These are phyloP conservation scores for Cynopterus brachyotis DNA, from an alignment of 2,113 vertebrate species.

Conservation along the genomic window DNA sequence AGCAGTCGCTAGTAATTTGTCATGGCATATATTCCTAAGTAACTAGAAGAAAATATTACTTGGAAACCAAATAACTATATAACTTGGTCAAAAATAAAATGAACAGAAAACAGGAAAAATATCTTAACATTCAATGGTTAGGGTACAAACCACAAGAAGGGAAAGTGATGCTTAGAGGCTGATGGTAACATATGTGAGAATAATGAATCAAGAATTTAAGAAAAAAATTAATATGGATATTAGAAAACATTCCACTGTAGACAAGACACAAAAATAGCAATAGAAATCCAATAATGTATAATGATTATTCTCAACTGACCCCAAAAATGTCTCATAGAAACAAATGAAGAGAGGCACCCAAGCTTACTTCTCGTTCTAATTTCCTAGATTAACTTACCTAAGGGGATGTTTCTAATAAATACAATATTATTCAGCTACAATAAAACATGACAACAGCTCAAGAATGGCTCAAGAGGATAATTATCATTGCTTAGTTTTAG, in stretches of 20 bases:
- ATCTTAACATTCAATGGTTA: background rate
- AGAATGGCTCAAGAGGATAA: background rate
- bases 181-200: background rate
- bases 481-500: background rate
- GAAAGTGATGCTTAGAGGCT: background rate
- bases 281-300: background rate
- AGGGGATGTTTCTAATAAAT: background rate
- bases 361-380: background rate
- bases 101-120: slow-evolving; percentile 20
- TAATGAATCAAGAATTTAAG: slow-evolving; percentile 55
- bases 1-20: background rate
- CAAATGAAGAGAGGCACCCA: background rate
- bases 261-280: slow-evolving; percentile 30
- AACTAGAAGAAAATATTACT: background rate
- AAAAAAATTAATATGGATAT: slow-evolving; percentile 48
- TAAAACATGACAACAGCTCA: background rate
- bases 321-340: background rate
- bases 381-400: background rate
- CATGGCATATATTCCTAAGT: background rate
- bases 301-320: slow-evolving; percentile 13
- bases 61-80: background rate
- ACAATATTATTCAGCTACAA: background rate
- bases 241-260: background rate
- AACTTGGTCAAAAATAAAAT: slow-evolving; percentile 28
- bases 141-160: background rate